Percentiles rank a stretch among this genome's conserved stretches.
These are phyloP conservation scores for Caenorhabditis wallacei DNA, from an alignment of 2,888 invertebrate genomes.

Conservation along the genomic window DNA sequence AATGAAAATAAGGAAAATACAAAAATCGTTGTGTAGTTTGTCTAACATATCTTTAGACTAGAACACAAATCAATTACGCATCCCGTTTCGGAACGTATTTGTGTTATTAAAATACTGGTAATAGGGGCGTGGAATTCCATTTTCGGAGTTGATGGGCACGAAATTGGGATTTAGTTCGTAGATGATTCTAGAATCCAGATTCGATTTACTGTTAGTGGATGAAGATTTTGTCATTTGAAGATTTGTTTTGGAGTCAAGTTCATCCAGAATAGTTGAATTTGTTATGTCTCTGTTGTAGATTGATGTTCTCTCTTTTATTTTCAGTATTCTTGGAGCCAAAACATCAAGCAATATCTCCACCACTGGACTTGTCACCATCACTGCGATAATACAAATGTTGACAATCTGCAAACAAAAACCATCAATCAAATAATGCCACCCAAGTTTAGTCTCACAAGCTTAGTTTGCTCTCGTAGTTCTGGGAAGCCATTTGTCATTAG, in stretches of 20 bases:
- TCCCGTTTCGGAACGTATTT: slow-evolving; percentile 28
- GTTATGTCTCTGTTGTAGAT: slow-evolving; percentile 44
- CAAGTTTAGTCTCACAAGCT: slow-evolving; percentile 44
- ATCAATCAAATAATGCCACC: too few species aligned
- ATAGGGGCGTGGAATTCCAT: slow-evolving; percentile 17
- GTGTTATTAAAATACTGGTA: slow-evolving; percentile 43
- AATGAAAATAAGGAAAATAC: slow-evolving; percentile 2
- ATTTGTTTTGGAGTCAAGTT: slow-evolving; percentile 23
- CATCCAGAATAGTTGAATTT: slow-evolving; percentile 47
- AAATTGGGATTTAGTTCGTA: slow-evolving; percentile 55
- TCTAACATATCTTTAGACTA: slow-evolving; percentile 15
- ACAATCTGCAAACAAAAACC: slow-evolving; percentile 60
- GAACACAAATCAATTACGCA: slow-evolving; percentile 1
- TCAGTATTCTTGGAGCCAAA: slow-evolving; percentile 56
- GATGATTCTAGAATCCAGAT: slow-evolving; percentile 10
- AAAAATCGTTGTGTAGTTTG: neutral
- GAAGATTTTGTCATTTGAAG: slow-evolving; percentile 24
- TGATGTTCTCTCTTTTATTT: slow-evolving; percentile 43
- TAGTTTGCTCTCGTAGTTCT: slow-evolving; percentile 52
- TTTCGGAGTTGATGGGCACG: slow-evolving; percentile 30
- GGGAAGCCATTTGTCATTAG: slow-evolving; percentile 54
- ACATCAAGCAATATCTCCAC: slow-evolving; percentile 58
- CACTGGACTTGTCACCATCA: slow-evolving; percentile 60
- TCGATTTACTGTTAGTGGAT: slow-evolving; percentile 17
- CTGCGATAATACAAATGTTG: slow-evolving; percentile 65